Evolutionary conservation across 2,113 vertebrate species (phyloP).

Genomic region (Galemys pyrenaicus): DNA sequence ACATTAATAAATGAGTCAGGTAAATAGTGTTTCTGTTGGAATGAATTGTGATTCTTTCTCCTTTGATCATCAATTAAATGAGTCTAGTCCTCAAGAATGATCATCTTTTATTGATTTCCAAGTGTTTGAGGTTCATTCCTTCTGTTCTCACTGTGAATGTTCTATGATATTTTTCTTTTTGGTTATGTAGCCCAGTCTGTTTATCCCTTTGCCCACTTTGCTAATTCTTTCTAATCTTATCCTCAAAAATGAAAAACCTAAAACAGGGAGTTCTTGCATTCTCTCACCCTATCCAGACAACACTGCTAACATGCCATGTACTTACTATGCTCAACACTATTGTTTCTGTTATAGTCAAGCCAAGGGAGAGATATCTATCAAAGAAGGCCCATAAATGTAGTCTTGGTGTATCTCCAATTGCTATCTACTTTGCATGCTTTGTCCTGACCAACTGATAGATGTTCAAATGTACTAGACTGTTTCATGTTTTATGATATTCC

Average conservation of each 20-base stretch:
- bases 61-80: background rate
- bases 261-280: background rate
- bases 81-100: background rate
- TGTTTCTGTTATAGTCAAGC: background rate
- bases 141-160: background rate
- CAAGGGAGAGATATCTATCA: background rate
- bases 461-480: background rate
- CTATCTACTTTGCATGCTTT: background rate
- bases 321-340: background rate
- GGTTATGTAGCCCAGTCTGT: background rate
- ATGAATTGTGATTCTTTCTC: background rate
- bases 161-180: background rate
- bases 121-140: background rate
- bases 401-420: background rate
- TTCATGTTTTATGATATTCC: background rate
- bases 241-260: background rate
- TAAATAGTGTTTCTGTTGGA: background rate
- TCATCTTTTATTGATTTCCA: background rate
- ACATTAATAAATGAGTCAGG: background rate
- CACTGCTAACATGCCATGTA: background rate
- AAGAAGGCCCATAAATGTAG: background rate
- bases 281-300: background rate
- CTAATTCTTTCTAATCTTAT: background rate
- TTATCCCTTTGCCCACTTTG: background rate
- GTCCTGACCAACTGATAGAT: background rate